A percentile compares a stretch with the other conserved stretches of the same genome.
Evolutionary conservation across 2,888 invertebrate species (phyloP).

Genomic region (Eulithis prunata): DNA sequence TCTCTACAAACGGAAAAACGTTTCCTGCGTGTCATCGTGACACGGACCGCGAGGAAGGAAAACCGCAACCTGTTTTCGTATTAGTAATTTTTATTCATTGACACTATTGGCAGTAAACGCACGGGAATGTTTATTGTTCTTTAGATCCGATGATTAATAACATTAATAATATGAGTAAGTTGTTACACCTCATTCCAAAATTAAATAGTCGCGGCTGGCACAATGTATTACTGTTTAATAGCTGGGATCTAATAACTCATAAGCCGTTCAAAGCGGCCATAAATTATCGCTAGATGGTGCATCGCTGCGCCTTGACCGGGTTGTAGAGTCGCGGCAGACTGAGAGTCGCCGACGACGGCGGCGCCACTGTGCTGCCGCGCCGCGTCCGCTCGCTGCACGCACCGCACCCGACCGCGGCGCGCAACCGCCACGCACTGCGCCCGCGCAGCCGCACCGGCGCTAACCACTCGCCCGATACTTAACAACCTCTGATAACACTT

Average conservation of each 20-base stretch:
- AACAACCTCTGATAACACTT: conserved; percentile 30
- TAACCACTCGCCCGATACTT: conserved; percentile 9
- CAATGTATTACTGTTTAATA: conserved; percentile 20
- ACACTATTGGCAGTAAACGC: not conserved
- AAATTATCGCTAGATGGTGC: conserved; percentile 36
- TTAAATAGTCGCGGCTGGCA: conserved; percentile 4
- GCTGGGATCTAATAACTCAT: conserved; percentile 31
- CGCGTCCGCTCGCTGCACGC: conserved; percentile 33
- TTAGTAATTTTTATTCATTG: conserved; percentile 19
- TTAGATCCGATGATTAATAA: conserved; percentile 12
- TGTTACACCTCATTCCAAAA: conserved; percentile 12
- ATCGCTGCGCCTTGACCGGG: conserved; percentile 49
- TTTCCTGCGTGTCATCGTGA: conserved; percentile 10
- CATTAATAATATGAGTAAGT: conserved; percentile 26
- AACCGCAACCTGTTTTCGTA: conserved; percentile 31
- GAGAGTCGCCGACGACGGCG: conserved; percentile 46
- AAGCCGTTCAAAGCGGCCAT: conserved; percentile 28
- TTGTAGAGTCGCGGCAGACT: conserved; percentile 45
- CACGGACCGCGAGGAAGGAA: conserved; percentile 26
- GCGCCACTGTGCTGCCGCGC: conserved; percentile 39
- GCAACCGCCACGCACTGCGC: conserved; percentile 22
- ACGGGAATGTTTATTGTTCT: not conserved
- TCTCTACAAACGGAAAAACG: conserved; percentile 15
- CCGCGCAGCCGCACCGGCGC: conserved; percentile 33
- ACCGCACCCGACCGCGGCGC: conserved; percentile 8